A percentile compares a stretch with the other conserved stretches of the same genome.
These are phyloP conservation scores for Mus spretus DNA, from an alignment of 2,797 vertebrate species.

Conservation along the genomic window DNA sequence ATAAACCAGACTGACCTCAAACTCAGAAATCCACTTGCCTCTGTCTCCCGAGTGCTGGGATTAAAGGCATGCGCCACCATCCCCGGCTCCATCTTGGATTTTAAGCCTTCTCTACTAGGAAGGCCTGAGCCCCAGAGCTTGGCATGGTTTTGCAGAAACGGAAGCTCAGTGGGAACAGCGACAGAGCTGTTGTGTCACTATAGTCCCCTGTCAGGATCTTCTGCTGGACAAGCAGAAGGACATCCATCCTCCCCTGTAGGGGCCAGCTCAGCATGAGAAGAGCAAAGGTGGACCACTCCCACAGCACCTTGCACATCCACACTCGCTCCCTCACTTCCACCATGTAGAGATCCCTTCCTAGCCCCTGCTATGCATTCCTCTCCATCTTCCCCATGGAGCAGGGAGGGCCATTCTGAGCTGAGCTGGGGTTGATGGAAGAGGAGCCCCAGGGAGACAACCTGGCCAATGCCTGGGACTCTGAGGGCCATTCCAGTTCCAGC, in stretches of 20 bases:
- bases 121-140: background rate
- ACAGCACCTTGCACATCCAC: fast-evolving
- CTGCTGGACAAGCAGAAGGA: background rate
- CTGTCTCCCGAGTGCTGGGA: too few relatives aligned
- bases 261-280: background rate
- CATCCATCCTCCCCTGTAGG: background rate
- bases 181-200: background rate
- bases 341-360: background rate
- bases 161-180: background rate
- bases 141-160: background rate
- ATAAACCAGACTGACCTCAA: too few relatives aligned
- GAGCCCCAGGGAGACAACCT: too few relatives aligned
- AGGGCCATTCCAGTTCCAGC: fast-evolving
- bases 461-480: fast-evolving
- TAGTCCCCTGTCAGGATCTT: background rate
- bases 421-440: background rate
- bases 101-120: background rate
- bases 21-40: too few relatives aligned
- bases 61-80: too few relatives aligned
- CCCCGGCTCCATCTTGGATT: background rate
- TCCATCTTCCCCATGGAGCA: background rate
- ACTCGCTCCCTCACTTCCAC: background rate
- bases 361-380: background rate
- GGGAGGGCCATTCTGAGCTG: background rate
- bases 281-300: background rate